Evolutionary conservation across 2,888 invertebrate species (phyloP), one percentile per base, ranked within the genome.

Genomic region (Ephialtes manifestator): DNA sequence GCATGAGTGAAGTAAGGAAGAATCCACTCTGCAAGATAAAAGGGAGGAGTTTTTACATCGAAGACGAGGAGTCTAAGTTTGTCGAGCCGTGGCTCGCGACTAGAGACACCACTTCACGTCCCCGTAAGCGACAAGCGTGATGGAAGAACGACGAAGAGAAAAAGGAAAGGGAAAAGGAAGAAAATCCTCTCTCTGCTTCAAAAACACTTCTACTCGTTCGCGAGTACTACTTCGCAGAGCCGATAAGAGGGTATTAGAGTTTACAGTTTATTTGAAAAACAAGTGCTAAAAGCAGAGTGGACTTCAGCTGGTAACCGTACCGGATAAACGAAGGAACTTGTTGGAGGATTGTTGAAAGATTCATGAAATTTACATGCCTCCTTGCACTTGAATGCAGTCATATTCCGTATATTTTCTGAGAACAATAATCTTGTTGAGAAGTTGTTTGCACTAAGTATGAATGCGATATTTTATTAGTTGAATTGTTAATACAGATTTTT

Each of bases 221-320:
- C 39, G 39, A 65, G 65, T 18, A 39, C 35, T 39, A 65, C 65
- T 65, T 65, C 18, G 8, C 39, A 2, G 65, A 65, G 65, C 28
- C 65, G 65, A 39, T 39, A 65, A 65, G 65, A 65, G 39, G 65
- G 39, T 65, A 39, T 65, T 43, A 20, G 11, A 65, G 39, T 43
- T 43, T 13, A 65, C 4, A 65, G 18, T 35, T 35, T 39, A 43
- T 28, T 28, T 24, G 13, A 20, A 20, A 55, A 20, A 20, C 39
- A 28, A 28, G 13, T 15, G 13, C 13, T 13, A 58, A 28, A 1
- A 58, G 24, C 4, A 15, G 28, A 15, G 24, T 28, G 13, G 53
- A 55, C 11, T 2, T 55, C 11, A 20, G 15, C 8, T 35, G 15
- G 31, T n/a, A 35, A n/a, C 35, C 2, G 15, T 2, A 15, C 18